Base-by-base conservation (phyloP, 2,797 vertebrate genomes). In the Enteromius afrohamiltoni region DNA sequence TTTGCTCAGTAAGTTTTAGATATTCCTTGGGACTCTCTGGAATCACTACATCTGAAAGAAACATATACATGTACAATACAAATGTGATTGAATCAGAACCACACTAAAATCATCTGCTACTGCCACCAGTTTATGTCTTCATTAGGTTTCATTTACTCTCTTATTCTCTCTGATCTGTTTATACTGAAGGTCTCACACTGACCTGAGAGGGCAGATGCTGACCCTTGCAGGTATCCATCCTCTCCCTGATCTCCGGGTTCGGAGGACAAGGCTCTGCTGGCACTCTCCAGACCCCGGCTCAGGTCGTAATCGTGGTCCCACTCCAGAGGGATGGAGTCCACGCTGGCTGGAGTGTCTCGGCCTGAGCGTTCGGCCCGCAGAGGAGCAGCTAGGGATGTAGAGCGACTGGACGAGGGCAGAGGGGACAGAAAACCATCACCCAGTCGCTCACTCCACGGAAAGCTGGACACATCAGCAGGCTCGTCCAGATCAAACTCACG, bases 221-320 rank as follows among this genome's bases (percentile, higher is more conserved):
- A 95, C 51, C 95, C 94, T 87, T 94, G 93, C 83, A 96, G 92
- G 92, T 96, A 97, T 95, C 58, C 85, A 76, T 86, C 96, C 23
- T 96, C 96, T 6, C 92, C 94, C 55, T 93, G 93, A 19, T 95
- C 94, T 42, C 94, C 96, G 11, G 95, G 93, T 40, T 96, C 96
- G 1, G 94, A 93, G 53, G 94, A 93, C 17, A 95, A 91, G 0
- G 91, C 93, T 87, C 91, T 94, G 91, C 93, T 91, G 85, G 93
- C 90, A 0, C 96, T 97, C 93, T 92, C 88, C 87, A 93, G 98
- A 96, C 84, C 86, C 47, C 87, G 88, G 76, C 86, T 88, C 80
- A 89, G 94, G 92, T 99, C 98, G 0, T 99, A 99, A 91, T 99
- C 98, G 9, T 99, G 97, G 92, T 99, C 98, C 98, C 98, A 99